A percentile compares a stretch with the other conserved stretches of the same genome.
Conservation (phyloP, 2,113 vertebrate genomes). For the Ceyx melanurus region DNA sequence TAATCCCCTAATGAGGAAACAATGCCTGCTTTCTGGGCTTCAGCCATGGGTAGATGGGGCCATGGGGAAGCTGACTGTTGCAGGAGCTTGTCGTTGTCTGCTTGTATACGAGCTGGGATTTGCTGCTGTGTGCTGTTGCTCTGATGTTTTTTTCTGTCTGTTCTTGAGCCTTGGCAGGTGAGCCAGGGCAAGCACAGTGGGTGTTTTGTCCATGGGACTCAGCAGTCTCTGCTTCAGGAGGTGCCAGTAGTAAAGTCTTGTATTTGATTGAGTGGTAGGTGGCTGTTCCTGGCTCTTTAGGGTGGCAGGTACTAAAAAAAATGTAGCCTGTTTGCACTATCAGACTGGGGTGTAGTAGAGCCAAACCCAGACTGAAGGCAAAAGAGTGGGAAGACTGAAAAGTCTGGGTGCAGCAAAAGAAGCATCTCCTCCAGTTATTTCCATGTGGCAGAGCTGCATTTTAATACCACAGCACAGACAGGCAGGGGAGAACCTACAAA, state of each 20-base stretch:
- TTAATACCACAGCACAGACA: not conserved
- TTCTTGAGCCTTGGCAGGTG: not conserved
- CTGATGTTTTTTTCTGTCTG: fast-evolving
- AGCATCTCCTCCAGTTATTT: fast-evolving
- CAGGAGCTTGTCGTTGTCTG: fast-evolving
- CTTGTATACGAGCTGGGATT: fast-evolving
- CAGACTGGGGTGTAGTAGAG: fast-evolving
- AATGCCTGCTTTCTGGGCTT: not conserved
- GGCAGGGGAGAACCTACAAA: not conserved
- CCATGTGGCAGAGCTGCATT: fast-evolving
- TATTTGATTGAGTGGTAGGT: fast-evolving
- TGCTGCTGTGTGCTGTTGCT: not conserved
- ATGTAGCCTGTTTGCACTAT: not conserved
- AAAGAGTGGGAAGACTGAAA: not conserved
- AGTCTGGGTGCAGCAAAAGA: not conserved
- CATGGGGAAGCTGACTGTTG: fast-evolving
- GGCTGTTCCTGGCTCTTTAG: fast-evolving
- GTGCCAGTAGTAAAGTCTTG: not conserved
- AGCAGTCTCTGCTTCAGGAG: fast-evolving
- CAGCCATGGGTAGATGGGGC: not conserved
- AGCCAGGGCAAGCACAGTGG: too few species aligned
- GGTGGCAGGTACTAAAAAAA: fast-evolving
- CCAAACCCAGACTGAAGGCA: fast-evolving
- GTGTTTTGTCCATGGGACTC: not conserved
- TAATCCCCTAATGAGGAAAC: not conserved